Percentiles rank a stretch among this genome's conserved stretches.
These are phyloP conservation scores for Chrysaora quinquecirrha DNA, from an alignment of 30 jellyfish, hydroid and myxozoan species.

Conservation along the genomic window DNA sequence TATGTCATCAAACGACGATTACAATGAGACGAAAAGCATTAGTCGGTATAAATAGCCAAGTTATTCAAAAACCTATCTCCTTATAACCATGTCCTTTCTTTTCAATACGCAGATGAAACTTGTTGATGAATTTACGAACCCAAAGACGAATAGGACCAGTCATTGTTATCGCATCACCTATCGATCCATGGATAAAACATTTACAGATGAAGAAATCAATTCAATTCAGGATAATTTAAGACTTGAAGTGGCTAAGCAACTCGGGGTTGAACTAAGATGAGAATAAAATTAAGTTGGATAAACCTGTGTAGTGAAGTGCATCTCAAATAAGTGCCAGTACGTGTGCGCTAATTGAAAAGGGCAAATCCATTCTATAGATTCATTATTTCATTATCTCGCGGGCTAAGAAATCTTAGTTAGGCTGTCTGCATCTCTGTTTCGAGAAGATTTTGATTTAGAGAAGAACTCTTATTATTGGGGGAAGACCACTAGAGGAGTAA, in stretches of 20 bases:
- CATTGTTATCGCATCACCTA: slow-evolving; percentile 94
- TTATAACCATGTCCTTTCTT: not conserved
- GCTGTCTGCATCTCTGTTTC: too few relatives aligned
- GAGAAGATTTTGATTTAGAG: too few relatives aligned
- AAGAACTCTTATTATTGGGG: too few relatives aligned
- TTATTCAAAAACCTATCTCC: not conserved
- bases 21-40: too few relatives aligned
- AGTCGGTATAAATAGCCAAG: not conserved
- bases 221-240: slow-evolving; percentile 81
- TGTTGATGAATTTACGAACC: slow-evolving; percentile 87
- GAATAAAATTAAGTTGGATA: not conserved
- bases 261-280: slow-evolving; percentile 79
- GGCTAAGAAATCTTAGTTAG: too few relatives aligned
- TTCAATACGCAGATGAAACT: slow-evolving; percentile 67
- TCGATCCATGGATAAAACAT: slow-evolving; percentile 97
- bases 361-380: too few relatives aligned
- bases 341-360: too few relatives aligned
- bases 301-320: too few relatives aligned
- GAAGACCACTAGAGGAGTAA: too few relatives aligned
- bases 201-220: slow-evolving; percentile 93
- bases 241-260: slow-evolving; percentile 38
- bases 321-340: too few relatives aligned
- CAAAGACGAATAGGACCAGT: slow-evolving; percentile 76
- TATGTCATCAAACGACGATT: too few relatives aligned
- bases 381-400: too few relatives aligned